These are phyloP conservation scores for Acanthisitta chloris DNA, from an alignment of 2,113 vertebrate species.

Conservation along the genomic window DNA sequence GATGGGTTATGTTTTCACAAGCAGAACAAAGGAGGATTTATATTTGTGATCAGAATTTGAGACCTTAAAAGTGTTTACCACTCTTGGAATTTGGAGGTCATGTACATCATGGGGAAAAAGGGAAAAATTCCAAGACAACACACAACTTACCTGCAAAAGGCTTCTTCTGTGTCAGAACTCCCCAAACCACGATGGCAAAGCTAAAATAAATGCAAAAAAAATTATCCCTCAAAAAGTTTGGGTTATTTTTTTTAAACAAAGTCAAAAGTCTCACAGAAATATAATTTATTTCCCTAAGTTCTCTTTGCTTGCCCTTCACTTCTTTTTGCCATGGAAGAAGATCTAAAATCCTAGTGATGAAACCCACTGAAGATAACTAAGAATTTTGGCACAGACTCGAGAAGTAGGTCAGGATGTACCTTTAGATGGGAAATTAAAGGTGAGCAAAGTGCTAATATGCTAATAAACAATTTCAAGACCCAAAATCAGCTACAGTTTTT, in stretches of 20 bases:
- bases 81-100: background rate
- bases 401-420: constrained; percentile 15
- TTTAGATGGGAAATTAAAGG: background rate
- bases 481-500: background rate
- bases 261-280: background rate
- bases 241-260: background rate
- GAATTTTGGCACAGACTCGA: background rate
- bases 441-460: background rate
- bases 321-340: background rate
- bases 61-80: background rate
- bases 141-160: constrained; percentile 89
- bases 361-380: constrained; percentile 6
- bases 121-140: background rate
- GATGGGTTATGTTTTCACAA: background rate
- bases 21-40: background rate
- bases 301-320: background rate
- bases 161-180: constrained; percentile 94
- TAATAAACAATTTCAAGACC: background rate
- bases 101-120: background rate
- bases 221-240: background rate
- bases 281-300: background rate
- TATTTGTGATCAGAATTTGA: background rate
- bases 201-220: constrained; percentile 39
- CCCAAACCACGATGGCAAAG: constrained; percentile 96
- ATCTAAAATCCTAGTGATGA: background rate